Base-by-base conservation (phyloP, 2,797 vertebrate genomes). In the Oreochromis grahami region DNA sequence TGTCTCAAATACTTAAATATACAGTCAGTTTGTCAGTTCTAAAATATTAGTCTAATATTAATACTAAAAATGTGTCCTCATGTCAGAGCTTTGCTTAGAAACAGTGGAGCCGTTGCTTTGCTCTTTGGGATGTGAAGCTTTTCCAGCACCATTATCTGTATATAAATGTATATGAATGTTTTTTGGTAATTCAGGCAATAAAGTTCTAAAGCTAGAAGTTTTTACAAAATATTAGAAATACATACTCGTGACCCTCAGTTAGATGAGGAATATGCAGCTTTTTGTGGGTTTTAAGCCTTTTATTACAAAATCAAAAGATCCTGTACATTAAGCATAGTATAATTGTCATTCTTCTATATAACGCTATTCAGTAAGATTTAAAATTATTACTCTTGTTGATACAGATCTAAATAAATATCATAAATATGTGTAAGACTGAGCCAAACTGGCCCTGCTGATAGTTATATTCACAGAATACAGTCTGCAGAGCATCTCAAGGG, bases 381-480 rank as follows among this genome's bases (percentile, higher is more conserved):
- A 94, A 95, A 93, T 94, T 76, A 92, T 94, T 94, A 93, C 80
- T 94, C 90, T 91, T 93, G 93, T 93, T 93, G 87, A 88, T 91
- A 92, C 88, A 92, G 63, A 85, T 95, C 91, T 93, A 94, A 94
- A 94, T 94, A 91, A 95, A 95, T 95, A 93, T 88, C 88, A 93
- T 94, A 93, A 95, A 95, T 96, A 95, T 89, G 93, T 89, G 89
- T 91, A 90, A 90, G 89, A 90, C 86, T 94, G 93, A 95, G 95
- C 95, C 94, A 88, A 95, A 96, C 88, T 91, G 94, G 95, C 95
- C 90, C 96, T 94, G 93, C 87, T 87, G 88, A 87, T 93, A 90
- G 94, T 94, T 93, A 96, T 97, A 97, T 97, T 97, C 96, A 97
- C 95, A 97, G 96, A 97, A 97, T 97, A 97, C 94, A 96, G 94